phyloP scores from a whole-genome alignment of 2,797 vertebrate genomes.

The Prunella strophiata region DNA sequence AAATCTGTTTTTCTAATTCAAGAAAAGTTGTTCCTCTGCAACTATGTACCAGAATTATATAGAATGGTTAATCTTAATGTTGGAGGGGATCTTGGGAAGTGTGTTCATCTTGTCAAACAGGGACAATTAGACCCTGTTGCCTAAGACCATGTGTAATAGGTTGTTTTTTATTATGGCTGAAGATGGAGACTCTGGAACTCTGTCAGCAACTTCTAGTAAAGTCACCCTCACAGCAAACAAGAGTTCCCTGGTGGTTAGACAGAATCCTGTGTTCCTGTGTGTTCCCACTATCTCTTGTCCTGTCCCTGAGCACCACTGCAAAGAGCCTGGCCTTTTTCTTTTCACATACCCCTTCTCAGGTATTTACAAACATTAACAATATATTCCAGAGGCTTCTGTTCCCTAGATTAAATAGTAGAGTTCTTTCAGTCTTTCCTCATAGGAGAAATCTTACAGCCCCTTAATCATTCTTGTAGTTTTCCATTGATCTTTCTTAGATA shows the following conservation, averaged over 20 bases:
- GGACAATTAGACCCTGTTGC: background rate
- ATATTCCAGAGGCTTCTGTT: background rate
- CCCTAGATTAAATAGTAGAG: background rate
- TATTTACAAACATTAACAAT: background rate
- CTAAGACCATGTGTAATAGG: background rate
- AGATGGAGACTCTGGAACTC: background rate
- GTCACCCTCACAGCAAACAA: background rate
- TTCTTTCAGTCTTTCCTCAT: background rate
- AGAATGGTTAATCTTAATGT: background rate
- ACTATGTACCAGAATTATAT: background rate
- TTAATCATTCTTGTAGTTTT: background rate
- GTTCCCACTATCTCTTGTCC: background rate
- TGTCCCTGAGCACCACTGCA: background rate
- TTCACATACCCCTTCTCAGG: background rate
- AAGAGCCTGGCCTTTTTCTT: no score
- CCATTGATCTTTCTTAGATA: background rate
- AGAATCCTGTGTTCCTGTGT: accelerated
- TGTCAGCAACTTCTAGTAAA: background rate
- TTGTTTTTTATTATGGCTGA: background rate
- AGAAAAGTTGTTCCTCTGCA: background rate
- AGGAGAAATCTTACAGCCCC: background rate
- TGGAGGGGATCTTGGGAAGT: background rate
- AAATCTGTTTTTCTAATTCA: background rate
- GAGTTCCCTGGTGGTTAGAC: background rate
- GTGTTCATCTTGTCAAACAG: background rate